Conservation (phyloP, 2,113 vertebrate genomes). For the Notiomystis cincta region DNA sequence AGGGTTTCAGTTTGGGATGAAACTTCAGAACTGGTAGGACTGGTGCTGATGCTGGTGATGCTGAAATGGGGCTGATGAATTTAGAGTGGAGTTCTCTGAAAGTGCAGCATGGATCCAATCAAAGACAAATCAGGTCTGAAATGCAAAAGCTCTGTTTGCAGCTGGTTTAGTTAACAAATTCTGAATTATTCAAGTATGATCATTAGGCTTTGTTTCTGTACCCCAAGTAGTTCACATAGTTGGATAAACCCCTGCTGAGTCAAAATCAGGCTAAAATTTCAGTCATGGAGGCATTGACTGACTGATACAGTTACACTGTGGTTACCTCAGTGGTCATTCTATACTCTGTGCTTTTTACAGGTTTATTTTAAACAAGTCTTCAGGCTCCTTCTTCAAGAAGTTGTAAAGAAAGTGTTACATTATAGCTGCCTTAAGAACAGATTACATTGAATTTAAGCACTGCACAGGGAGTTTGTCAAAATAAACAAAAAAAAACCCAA, state of each 20-base stretch:
- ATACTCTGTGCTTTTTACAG: background rate
- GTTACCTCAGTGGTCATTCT: background rate
- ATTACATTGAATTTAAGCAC: background rate
- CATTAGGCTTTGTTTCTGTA: background rate
- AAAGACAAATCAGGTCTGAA: background rate
- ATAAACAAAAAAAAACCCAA: background rate
- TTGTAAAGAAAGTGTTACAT: background rate
- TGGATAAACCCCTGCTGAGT: background rate
- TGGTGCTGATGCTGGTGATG: background rate
- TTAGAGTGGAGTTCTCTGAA: background rate
- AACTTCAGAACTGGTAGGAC: background rate
- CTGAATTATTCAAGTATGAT: background rate
- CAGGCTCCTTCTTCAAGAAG: background rate
- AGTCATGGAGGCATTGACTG: background rate
- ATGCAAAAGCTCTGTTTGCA: background rate
- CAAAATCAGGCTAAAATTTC: constrained; percentile 4
- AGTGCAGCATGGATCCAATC: background rate
- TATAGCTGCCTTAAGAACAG: background rate
- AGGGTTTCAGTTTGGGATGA: background rate
- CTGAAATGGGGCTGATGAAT: background rate
- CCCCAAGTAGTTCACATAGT: background rate
- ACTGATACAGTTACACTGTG: background rate
- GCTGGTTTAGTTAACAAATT: background rate
- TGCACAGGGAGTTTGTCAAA: background rate
- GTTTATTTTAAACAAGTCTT: background rate